Evolutionary conservation across 2,888 invertebrate genomes (phyloP).

Genomic region (Bombyx huttoni): DNA sequence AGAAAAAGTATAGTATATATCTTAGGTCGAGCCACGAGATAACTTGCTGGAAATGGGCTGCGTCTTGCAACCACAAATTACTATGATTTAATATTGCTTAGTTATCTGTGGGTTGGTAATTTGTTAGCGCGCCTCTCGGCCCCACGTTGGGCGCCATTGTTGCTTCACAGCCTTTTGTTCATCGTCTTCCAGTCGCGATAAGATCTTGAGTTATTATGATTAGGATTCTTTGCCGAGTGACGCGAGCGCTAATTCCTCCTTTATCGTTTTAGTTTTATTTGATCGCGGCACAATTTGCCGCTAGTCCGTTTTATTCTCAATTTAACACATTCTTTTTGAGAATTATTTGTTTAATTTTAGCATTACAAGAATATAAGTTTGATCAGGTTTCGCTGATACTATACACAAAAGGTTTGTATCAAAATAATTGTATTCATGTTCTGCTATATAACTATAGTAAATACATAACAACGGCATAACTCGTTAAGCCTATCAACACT

Average conservation of each 20-base stretch:
- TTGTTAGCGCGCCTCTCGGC: conserved; percentile 60
- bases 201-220: conserved; percentile 71
- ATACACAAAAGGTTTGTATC: too few relatives aligned
- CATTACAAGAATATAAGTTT: too few relatives aligned
- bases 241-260: conserved; percentile 61
- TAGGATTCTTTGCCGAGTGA: conserved; percentile 70
- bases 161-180: conserved; percentile 65
- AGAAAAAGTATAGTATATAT: conserved; percentile 20
- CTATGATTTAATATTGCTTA: conserved; percentile 73
- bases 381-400: too few relatives aligned
- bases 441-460: too few relatives aligned
- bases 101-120: conserved; percentile 69
- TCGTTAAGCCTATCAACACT: background rate
- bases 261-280: conserved; percentile 53
- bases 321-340: too few relatives aligned
- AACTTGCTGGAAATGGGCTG: conserved; percentile 46
- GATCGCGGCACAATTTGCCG: conserved; percentile 17
- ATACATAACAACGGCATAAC: background rate
- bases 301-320: too few relatives aligned
- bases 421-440: too few relatives aligned
- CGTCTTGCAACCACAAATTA: conserved; percentile 66
- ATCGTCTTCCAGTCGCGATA: conserved; percentile 61
- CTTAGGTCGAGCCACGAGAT: conserved; percentile 24
- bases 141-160: conserved; percentile 63
- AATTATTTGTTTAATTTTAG: too few relatives aligned